Percentiles rank a stretch among this genome's conserved stretches.
These are phyloP conservation scores for Halocynthia roretzi DNA, from an alignment of 23 tunicate genomes.

Conservation along the genomic window DNA sequence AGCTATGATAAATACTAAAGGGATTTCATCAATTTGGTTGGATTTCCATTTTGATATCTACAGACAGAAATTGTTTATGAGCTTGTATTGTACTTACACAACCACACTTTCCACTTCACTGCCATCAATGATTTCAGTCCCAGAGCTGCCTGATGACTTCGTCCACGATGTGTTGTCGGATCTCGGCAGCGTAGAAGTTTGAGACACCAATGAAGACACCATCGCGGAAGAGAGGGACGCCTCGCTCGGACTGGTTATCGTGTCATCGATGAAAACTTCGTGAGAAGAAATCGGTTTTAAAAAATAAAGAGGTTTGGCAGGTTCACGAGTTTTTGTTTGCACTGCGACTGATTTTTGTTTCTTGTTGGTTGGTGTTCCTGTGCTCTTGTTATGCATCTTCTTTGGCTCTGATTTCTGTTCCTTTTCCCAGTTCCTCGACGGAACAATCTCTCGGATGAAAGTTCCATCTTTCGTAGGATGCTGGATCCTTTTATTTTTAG, in stretches of 20 bases:
- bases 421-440: not conserved
- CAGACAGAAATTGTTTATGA: too few species aligned
- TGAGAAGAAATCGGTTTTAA: constrained; percentile 55
- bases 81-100: not conserved
- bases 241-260: constrained; percentile 23
- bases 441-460: not conserved
- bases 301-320: constrained; percentile 16
- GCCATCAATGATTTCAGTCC: constrained; percentile 5
- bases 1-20: too few species aligned
- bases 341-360: constrained; percentile 3
- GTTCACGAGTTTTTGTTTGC: constrained; percentile 1
- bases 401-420: not conserved
- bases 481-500: constrained; percentile 4
- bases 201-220: not conserved
- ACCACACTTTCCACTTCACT: constrained; percentile 11
- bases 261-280: constrained; percentile 65
- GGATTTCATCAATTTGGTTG: too few species aligned
- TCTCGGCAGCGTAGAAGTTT: not conserved
- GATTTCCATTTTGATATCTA: too few species aligned
- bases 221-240: not conserved
- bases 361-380: not conserved
- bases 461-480: not conserved
- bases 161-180: not conserved
- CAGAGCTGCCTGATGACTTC: constrained; percentile 4
- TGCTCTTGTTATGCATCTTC: constrained; percentile 13